A percentile compares a stretch with the other conserved stretches of the same genome.
Conservation (phyloP, 1,140 invertebrate genomes). For the Dreissena rostriformis region DNA sequence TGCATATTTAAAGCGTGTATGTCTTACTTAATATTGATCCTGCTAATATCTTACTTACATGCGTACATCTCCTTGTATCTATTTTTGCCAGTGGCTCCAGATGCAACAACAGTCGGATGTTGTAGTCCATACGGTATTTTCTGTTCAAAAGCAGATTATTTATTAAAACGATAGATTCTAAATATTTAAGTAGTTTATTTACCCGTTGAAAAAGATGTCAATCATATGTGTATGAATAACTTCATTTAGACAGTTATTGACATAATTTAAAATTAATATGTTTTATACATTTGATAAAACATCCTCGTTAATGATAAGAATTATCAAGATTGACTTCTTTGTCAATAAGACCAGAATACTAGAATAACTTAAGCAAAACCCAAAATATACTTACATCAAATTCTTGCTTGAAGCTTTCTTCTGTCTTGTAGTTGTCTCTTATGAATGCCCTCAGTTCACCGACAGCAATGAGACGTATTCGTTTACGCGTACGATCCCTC, state of each 20-base stretch:
- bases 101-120: constrained; percentile 9
- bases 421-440: neutral
- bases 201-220: too few relatives aligned
- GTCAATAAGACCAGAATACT: too few relatives aligned
- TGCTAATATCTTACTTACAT: constrained; percentile 22
- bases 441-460: neutral
- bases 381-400: constrained; percentile 24
- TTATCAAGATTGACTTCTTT: too few relatives aligned
- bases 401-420: neutral
- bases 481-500: too few relatives aligned
- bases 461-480: neutral
- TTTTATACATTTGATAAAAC: too few relatives aligned
- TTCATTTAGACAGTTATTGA: too few relatives aligned
- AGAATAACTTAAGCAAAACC: too few relatives aligned
- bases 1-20: too few relatives aligned
- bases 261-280: too few relatives aligned
- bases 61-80: constrained; percentile 44
- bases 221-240: neutral
- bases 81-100: constrained; percentile 27
- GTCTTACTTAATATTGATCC: too few relatives aligned
- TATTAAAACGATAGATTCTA: neutral
- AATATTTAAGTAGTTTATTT: neutral
- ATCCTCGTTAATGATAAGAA: too few relatives aligned
- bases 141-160: neutral
- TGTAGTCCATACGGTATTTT: constrained; percentile 30